Conservation (phyloP, 2,888 invertebrate genomes). For the Podabrus alpinus region DNA sequence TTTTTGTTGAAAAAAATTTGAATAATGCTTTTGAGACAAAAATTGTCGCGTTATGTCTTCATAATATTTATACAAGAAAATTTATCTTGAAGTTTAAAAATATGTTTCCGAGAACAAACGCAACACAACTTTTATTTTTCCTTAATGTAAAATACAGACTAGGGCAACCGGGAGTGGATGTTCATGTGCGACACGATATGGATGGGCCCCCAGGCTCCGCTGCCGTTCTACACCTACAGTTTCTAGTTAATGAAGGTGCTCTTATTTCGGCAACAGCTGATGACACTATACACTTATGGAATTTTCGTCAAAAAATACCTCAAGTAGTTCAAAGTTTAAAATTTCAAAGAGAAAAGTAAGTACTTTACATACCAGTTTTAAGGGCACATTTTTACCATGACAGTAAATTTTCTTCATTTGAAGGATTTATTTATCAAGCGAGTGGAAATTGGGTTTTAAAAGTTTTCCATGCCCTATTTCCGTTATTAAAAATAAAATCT, state of each 20-base stretch:
- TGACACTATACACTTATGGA: conserved; percentile 97
- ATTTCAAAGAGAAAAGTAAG: conserved; percentile 93
- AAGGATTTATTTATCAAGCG: neutral
- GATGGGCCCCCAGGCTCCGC: conserved; percentile 59
- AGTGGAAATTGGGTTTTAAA: neutral
- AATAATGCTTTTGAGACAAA: neutral
- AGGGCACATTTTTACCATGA: conserved; percentile 18
- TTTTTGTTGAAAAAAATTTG: neutral
- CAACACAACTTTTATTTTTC: conserved; percentile 38
- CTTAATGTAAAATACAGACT: conserved; percentile 67
- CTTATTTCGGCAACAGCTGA: conserved; percentile 94
- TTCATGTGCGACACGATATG: conserved; percentile 85
- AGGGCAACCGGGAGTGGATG: conserved; percentile 96
- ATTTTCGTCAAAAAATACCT: conserved; percentile 90
- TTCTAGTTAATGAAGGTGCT: conserved; percentile 96
- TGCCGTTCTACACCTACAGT: conserved; percentile 88
- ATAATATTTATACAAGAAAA: neutral
- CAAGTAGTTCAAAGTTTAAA: conserved; percentile 96
- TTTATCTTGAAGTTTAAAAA: neutral
- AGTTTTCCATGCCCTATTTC: neutral
- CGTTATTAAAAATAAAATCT: neutral
- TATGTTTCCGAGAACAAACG: neutral
- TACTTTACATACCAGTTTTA: conserved; percentile 12
- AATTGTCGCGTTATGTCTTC: neutral
- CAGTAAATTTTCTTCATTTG: neutral